Percentiles rank a stretch among this genome's conserved stretches.
phyloP scores from a whole-genome alignment of 1,140 invertebrate species.

The Oncopeltus fasciatus region DNA sequence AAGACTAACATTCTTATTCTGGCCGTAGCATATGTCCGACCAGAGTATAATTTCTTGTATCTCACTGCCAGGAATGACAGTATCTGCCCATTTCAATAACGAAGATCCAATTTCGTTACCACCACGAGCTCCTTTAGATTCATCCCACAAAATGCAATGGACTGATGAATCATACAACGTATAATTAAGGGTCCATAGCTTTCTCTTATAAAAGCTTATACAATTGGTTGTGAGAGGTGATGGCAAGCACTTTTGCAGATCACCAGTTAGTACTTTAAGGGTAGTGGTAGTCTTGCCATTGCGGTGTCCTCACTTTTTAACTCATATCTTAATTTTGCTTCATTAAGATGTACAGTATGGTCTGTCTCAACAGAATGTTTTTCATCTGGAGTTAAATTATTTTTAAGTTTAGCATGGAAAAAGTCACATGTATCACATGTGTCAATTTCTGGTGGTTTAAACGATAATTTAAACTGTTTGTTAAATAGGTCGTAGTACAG shows the following conservation, averaged over 20 bases:
- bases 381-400: constrained; percentile 16
- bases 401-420: constrained; percentile 12
- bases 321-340: constrained; percentile 13
- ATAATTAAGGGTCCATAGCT: constrained; percentile 15
- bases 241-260: constrained; percentile 8
- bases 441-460: too few species aligned
- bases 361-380: constrained; percentile 9
- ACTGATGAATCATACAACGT: constrained; percentile 15
- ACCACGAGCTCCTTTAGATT: constrained; percentile 16
- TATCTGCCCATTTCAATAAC: constrained; percentile 16
- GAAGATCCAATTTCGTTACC: constrained; percentile 16
- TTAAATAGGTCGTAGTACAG: too few species aligned
- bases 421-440: too few species aligned
- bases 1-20: neutral
- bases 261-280: constrained; percentile 13
- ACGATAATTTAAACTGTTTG: too few species aligned
- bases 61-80: constrained; percentile 11
- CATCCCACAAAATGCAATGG: constrained; percentile 18
- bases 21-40: neutral
- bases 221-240: constrained; percentile 14
- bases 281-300: constrained; percentile 1
- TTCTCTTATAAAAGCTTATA: constrained; percentile 17
- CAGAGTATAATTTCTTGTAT: constrained; percentile 8
- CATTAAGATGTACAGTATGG: constrained; percentile 14
- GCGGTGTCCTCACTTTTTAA: constrained; percentile 11